Percentiles rank a stretch among this genome's conserved stretches.
Evolutionary conservation across 2,113 vertebrate species (phyloP).

Genomic region (Australoheros scitulus): DNA sequence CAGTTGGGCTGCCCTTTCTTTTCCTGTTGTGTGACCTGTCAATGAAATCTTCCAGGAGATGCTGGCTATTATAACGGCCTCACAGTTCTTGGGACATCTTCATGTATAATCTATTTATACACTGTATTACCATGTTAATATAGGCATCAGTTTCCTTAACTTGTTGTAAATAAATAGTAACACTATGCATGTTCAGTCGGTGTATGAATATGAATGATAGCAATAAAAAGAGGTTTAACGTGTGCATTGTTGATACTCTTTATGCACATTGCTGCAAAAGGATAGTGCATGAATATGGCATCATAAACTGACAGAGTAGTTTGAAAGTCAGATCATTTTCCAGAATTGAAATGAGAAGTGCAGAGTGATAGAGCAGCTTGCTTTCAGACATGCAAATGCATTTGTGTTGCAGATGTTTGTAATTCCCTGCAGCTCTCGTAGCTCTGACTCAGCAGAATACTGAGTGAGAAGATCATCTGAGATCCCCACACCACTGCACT

Average conservation of each 20-base stretch:
- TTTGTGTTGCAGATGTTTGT: conserved; percentile 23
- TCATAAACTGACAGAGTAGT: not conserved
- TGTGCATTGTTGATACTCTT: conserved; percentile 33
- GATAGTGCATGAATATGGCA: too few species aligned
- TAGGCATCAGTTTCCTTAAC: conserved; percentile 53
- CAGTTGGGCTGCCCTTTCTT: conserved; percentile 10
- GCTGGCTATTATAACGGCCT: conserved; percentile 25
- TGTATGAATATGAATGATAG: conserved; percentile 78
- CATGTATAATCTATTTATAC: conserved; percentile 70
- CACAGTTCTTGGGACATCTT: conserved; percentile 48
- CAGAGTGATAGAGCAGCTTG: not conserved
- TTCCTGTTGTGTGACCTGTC: conserved; percentile 25
- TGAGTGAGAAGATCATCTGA: not conserved
- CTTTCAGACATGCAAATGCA: conserved; percentile 2
- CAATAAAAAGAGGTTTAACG: conserved; percentile 67
- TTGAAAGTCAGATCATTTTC: not conserved
- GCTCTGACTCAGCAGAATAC: conserved; percentile 41
- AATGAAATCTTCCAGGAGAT: conserved; percentile 40
- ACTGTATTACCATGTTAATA: conserved; percentile 54
- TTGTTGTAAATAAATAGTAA: conserved; percentile 70
- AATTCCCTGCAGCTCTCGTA: conserved; percentile 24
- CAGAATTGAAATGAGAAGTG: not conserved
- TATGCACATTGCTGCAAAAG: not conserved
- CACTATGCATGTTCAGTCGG: conserved; percentile 79
- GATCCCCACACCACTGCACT: not conserved